These are phyloP conservation scores for Tupiocoris notatus DNA, from an alignment of 2,888 invertebrate genomes.

Conservation along the genomic window DNA sequence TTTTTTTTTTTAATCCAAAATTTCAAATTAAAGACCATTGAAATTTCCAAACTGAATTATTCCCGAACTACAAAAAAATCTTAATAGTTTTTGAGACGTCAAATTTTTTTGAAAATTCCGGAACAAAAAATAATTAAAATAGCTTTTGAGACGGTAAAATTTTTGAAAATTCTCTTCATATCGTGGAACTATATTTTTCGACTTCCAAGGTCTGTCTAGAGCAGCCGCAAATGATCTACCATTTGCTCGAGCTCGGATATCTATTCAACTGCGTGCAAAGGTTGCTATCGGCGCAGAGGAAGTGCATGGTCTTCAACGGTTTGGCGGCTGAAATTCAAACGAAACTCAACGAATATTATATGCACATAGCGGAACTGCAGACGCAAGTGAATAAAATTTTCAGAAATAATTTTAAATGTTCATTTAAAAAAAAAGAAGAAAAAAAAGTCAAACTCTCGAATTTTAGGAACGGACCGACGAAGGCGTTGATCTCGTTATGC, in stretches of 20 bases:
- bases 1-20: too few species aligned
- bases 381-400: too few species aligned
- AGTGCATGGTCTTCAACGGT: slow-evolving; percentile 79
- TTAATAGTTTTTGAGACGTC: too few species aligned
- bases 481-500: slow-evolving; percentile 56
- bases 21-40: too few species aligned
- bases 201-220: slow-evolving; percentile 12
- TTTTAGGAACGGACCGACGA: neutral
- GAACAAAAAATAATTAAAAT: too few species aligned
- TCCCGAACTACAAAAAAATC: too few species aligned
- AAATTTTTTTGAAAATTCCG: too few species aligned
- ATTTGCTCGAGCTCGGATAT: slow-evolving; percentile 83
- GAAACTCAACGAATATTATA: slow-evolving; percentile 86
- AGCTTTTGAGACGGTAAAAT: too few species aligned
- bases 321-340: slow-evolving; percentile 79
- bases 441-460: neutral
- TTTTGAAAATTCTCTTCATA: too few species aligned
- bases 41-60: too few species aligned
- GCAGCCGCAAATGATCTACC: slow-evolving; percentile 65
- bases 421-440: neutral
- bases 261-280: slow-evolving; percentile 77
- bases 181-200: too few species aligned
- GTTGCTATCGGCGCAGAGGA: slow-evolving; percentile 69
- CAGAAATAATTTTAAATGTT: too few species aligned
- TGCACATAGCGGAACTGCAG: slow-evolving; percentile 66